Conservation (phyloP, 2,797 vertebrate genomes). For the Parauchenoglanis ngamensis region DNA sequence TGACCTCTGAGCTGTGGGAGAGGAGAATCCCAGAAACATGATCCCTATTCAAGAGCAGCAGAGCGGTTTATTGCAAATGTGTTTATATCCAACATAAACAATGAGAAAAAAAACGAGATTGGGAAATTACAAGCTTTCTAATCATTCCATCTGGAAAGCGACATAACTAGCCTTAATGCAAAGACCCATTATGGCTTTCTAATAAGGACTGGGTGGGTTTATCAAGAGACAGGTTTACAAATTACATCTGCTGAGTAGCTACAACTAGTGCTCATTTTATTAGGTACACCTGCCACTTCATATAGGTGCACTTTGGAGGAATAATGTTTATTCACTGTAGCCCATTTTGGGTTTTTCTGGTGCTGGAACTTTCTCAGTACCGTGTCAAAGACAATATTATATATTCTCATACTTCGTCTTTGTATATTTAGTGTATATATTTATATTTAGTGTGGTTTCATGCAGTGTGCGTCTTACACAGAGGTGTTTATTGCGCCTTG, state of each 20-base stretch:
- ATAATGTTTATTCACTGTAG: neutral
- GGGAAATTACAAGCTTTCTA: neutral
- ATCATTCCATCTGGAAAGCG: neutral
- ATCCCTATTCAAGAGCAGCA: conserved; percentile 53
- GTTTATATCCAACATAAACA: conserved; percentile 51
- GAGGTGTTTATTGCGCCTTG: neutral
- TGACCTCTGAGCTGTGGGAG: conserved; percentile 59
- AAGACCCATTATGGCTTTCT: neutral
- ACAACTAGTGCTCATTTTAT: neutral
- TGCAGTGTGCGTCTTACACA: no score
- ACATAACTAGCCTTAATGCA: neutral
- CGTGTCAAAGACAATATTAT: neutral
- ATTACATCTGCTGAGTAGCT: neutral
- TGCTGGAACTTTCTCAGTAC: neutral
- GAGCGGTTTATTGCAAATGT: conserved; percentile 55
- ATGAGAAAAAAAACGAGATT: neutral
- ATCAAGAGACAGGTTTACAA: neutral
- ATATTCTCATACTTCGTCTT: neutral
- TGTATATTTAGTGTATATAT: neutral
- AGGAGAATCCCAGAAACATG: conserved; percentile 44
- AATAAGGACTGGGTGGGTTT: neutral
- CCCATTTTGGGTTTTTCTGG: neutral
- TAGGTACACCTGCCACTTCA: no score
- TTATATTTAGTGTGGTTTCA: neutral
- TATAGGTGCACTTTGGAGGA: neutral